Conservation (phyloP, 1,140 invertebrate genomes). For the Trialeurodes vaporariorum region DNA sequence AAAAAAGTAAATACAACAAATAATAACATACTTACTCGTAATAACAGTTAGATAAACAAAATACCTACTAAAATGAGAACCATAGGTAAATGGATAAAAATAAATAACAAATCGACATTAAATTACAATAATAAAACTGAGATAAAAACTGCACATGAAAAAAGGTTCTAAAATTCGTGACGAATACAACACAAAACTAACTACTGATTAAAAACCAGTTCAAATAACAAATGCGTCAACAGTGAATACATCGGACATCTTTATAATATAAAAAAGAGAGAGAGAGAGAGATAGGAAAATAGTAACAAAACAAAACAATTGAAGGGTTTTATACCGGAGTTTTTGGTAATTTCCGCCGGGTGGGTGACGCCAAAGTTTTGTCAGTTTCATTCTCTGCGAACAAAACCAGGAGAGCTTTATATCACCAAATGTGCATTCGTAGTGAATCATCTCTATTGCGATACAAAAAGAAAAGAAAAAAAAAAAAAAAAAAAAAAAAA, state of each 20-base stretch:
- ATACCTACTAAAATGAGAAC: background rate
- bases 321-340: slow-evolving; percentile 64
- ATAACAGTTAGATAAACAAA: background rate
- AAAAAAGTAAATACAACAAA: too few relatives aligned
- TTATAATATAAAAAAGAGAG: slow-evolving; percentile 2
- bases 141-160: background rate
- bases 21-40: background rate
- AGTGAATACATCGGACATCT: background rate
- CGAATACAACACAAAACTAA: slow-evolving; percentile 1
- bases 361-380: slow-evolving; percentile 72
- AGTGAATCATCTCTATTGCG: too few relatives aligned
- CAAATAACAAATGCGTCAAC: background rate
- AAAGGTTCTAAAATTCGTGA: background rate
- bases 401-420: too few relatives aligned
- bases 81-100: too few relatives aligned
- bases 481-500: too few relatives aligned
- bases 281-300: too few relatives aligned
- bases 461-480: too few relatives aligned
- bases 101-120: too few relatives aligned
- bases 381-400: slow-evolving; percentile 61
- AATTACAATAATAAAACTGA: background rate
- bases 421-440: too few relatives aligned
- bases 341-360: slow-evolving; percentile 83
- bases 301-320: slow-evolving; percentile 11
- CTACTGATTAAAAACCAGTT: background rate